A percentile compares a stretch with the other conserved stretches of the same genome.
Conservation (phyloP, 2,113 vertebrate genomes). For the Chascanopsetta lugubris region DNA sequence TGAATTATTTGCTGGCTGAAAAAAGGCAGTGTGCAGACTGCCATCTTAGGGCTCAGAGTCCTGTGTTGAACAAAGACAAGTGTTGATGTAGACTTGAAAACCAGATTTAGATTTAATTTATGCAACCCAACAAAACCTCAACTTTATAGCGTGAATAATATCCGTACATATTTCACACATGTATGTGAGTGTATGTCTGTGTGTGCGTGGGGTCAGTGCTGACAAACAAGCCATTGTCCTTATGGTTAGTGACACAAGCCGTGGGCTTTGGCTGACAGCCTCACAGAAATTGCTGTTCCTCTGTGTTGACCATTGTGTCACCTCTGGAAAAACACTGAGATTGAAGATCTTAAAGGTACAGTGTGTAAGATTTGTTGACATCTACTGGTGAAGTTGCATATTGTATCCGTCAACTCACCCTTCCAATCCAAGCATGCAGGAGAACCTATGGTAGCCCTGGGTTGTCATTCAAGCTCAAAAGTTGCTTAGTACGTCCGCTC, state of each 20-base stretch:
- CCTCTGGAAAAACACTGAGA: no score
- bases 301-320: no score
- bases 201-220: neutral
- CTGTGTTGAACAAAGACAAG: neutral
- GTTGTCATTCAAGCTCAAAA: no score
- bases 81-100: neutral
- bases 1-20: constrained; percentile 31
- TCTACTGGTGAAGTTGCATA: no score
- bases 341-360: no score
- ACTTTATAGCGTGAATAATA: no score
- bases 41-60: neutral
- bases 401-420: no score
- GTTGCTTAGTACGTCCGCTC: no score
- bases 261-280: constrained; percentile 23
- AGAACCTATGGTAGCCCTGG: no score
- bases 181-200: neutral
- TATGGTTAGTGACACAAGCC: constrained; percentile 8
- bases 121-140: neutral
- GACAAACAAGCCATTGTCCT: neutral
- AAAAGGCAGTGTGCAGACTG: neutral
- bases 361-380: no score
- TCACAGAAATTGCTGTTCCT: constrained; percentile 8
- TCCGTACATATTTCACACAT: no score
- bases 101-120: neutral
- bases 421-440: no score